Percentiles rank a stretch among this genome's conserved stretches.
Conservation (phyloP, 30 jellyfish, hydroid and myxozoan genomes). For the Catostylus mosaicus region DNA sequence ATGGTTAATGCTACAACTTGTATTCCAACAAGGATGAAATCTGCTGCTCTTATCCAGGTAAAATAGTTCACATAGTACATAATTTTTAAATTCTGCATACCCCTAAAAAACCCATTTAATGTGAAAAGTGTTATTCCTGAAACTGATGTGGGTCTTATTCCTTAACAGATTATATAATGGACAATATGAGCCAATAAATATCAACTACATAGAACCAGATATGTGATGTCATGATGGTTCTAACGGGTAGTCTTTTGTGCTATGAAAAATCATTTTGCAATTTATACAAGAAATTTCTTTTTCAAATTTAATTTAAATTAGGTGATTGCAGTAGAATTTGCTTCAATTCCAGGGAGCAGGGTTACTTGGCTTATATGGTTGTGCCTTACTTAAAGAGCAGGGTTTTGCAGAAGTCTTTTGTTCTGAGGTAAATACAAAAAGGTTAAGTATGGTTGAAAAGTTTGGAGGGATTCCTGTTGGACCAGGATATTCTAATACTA, state of each 20-base stretch:
- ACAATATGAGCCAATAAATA: no score
- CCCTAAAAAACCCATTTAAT: no score
- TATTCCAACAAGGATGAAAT: slow-evolving; percentile 24
- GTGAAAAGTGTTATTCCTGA: no score
- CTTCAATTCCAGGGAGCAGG: slow-evolving; percentile 73
- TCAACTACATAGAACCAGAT: no score
- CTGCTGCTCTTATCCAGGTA: slow-evolving; percentile 58
- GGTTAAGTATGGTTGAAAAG: slow-evolving; percentile 34
- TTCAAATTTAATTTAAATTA: neutral
- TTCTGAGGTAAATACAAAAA: slow-evolving; percentile 46
- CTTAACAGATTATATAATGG: no score
- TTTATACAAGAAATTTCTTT: neutral
- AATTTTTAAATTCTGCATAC: no score
- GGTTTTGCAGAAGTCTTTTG: slow-evolving; percentile 48
- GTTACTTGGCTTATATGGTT: slow-evolving; percentile 61
- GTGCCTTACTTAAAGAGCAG: slow-evolving; percentile 51
- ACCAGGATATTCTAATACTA: slow-evolving; percentile 1
- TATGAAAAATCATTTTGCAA: no score
- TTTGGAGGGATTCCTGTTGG: slow-evolving; percentile 58
- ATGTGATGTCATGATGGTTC: no score
- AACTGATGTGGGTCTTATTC: no score
- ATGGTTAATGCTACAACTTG: slow-evolving; percentile 66
- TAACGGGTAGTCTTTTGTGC: no score
- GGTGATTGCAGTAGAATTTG: neutral
- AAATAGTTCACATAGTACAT: no score